Evolutionary conservation across 2,113 vertebrate genomes (phyloP), one percentile per base, ranked within the genome.

Genomic region (Psophia crepitans): DNA sequence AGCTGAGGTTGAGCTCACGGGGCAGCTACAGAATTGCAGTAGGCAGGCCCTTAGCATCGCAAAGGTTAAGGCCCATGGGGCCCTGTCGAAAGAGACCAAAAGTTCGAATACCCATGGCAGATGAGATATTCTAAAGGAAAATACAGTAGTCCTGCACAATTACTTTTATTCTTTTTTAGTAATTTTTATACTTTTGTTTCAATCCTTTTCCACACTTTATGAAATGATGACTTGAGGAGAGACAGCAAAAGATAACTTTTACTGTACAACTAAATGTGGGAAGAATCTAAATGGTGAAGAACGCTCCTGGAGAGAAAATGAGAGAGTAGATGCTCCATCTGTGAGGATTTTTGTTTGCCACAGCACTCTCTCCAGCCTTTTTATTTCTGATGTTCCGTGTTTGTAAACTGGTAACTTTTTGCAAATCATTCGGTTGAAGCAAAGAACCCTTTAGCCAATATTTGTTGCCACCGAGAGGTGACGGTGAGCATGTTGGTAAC

Each of bases 281-380:
- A 90, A 75, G 88, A 87, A 30, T 78, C 78, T 87, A 87, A 96
- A 79, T 66, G 79, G 65, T 2, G 0, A 60, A 89, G 48, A 93
- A 63, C 51, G 44, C 61, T 94, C 73, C 71, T 84, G 73, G 87
- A 94, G 74, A 92, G 81, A 79, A 92, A 91, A 87, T 44, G 51
- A 92, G 49, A 83, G 51, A 92, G 60, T 61, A 71, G 79, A 26
- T 77, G n/a, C 81, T 96, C 78, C 84, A 92, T 95, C 85, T 93
- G 90, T 92, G 87, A 93, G 85, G 75, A 48, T 94, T 95, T 90
- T 93, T 73, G 68, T 90, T 91, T 85, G 65, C 51, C 69, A 77
- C 80, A 94, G 83, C 79, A 39, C 46, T 83, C 35, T 53, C 51
- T 43, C 3, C 12, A 58, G 85, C 83, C 84, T 96, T 76, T 94